phyloP scores from a whole-genome alignment of 2,888 invertebrate species.

The Alsophila aescularia region DNA sequence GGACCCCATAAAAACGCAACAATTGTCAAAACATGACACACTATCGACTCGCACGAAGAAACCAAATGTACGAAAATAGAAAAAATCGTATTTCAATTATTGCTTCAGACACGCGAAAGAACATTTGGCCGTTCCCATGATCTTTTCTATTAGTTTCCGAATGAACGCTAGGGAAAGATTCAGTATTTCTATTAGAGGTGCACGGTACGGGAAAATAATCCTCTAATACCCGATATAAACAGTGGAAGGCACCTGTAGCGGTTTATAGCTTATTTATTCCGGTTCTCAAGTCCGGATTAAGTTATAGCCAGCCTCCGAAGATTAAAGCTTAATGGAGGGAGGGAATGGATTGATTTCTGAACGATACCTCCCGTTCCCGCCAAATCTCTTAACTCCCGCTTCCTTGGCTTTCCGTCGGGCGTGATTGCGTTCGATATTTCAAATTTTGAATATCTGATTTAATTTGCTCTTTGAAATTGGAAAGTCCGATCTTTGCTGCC shows the following conservation, averaged over 20 bases:
- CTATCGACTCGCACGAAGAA: slow-evolving; percentile 66
- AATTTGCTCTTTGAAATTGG: slow-evolving; percentile 51
- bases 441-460: slow-evolving; percentile 44
- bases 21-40: slow-evolving; percentile 51
- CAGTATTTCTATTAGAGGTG: slow-evolving; percentile 21
- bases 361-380: slow-evolving; percentile 63
- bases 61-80: slow-evolving; percentile 58
- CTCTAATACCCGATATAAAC: slow-evolving; percentile 65
- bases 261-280: slow-evolving; percentile 82
- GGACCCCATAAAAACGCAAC: slow-evolving; percentile 36
- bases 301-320: slow-evolving; percentile 81
- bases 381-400: slow-evolving; percentile 59
- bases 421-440: slow-evolving; percentile 35
- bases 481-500: slow-evolving; percentile 32
- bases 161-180: slow-evolving; percentile 23
- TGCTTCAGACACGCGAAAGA: slow-evolving; percentile 66
- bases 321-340: slow-evolving; percentile 81
- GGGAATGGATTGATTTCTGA: slow-evolving; percentile 81
- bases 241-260: slow-evolving; percentile 75
- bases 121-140: slow-evolving; percentile 76
- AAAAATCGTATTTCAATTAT: slow-evolving; percentile 73
- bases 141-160: slow-evolving; percentile 41
- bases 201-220: slow-evolving; percentile 39
- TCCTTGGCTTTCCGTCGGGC: slow-evolving; percentile 18
- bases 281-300: slow-evolving; percentile 80